Evolutionary conservation across 2,888 invertebrate genomes (phyloP).

Genomic region (Dicycla oo): DNA sequence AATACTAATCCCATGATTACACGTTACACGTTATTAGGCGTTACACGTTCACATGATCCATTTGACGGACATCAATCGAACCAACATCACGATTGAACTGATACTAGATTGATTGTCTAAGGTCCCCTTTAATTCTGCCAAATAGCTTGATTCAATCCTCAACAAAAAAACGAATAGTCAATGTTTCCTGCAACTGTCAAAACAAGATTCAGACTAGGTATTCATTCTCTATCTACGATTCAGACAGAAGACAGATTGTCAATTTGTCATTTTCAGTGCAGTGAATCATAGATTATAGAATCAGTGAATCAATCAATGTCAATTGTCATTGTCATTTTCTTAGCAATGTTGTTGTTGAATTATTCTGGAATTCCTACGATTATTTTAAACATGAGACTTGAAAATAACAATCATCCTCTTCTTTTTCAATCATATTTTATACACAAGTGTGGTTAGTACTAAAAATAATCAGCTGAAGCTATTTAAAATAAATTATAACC

Average conservation of each 20-base stretch:
- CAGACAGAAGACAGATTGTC: too few species aligned
- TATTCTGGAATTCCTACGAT: background rate
- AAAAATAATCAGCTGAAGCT: background rate
- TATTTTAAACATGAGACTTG: constrained; percentile 9
- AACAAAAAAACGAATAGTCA: background rate
- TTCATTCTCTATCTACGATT: too few species aligned
- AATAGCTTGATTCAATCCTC: background rate
- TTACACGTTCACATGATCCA: background rate
- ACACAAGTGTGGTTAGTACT: background rate
- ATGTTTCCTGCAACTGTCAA: constrained; percentile 6
- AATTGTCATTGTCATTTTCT: too few species aligned
- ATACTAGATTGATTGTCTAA: background rate
- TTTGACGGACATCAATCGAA: background rate
- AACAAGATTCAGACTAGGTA: too few species aligned
- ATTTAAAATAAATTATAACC: background rate
- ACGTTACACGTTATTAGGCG: too few species aligned
- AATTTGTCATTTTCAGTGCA: too few species aligned
- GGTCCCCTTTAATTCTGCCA: background rate
- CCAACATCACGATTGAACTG: background rate
- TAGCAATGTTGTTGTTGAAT: constrained; percentile 18
- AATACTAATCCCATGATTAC: too few species aligned
- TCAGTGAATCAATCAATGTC: background rate
- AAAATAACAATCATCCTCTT: constrained; percentile 18
- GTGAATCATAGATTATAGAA: too few species aligned
- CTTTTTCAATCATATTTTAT: background rate